phyloP scores from a whole-genome alignment of 2,113 vertebrate genomes.

The Catharus fuscescens region DNA sequence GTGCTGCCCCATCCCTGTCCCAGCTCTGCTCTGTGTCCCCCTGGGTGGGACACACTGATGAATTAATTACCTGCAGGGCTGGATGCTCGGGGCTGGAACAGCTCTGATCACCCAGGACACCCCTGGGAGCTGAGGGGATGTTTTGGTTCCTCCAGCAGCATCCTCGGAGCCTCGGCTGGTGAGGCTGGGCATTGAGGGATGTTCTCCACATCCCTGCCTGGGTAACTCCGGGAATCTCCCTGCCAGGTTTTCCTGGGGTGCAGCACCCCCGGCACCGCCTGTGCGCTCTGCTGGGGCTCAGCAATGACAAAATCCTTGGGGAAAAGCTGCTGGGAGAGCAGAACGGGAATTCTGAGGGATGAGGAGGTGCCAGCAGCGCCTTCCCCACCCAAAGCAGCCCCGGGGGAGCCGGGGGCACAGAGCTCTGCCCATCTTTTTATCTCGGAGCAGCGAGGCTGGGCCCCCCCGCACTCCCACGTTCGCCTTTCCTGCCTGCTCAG shows the following conservation, averaged over 20 bases:
- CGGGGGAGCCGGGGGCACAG: neutral
- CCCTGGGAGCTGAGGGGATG: fast-evolving
- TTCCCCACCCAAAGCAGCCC: neutral
- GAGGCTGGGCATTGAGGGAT: neutral
- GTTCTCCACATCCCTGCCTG: neutral
- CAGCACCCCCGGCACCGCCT: fast-evolving
- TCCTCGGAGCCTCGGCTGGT: neutral
- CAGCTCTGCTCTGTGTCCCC: fast-evolving
- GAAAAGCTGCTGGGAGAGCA: neutral
- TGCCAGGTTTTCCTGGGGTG: fast-evolving
- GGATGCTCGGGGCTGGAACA: neutral
- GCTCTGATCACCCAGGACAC: neutral
- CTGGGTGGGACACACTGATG: too few relatives aligned
- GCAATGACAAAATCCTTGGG: neutral
- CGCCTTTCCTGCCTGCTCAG: neutral
- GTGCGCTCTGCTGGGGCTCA: neutral
- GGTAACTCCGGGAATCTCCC: neutral
- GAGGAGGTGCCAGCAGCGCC: neutral
- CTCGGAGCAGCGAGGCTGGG: neutral
- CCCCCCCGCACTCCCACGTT: neutral
- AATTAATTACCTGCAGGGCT: slow-evolving; percentile 9
- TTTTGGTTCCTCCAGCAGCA: fast-evolving
- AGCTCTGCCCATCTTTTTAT: neutral
- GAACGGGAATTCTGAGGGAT: too few relatives aligned
- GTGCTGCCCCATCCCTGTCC: neutral